A percentile compares a stretch with the other conserved stretches of the same genome.
Conservation (phyloP, 2,888 invertebrate species). For the Halictus quadricinctus region DNA sequence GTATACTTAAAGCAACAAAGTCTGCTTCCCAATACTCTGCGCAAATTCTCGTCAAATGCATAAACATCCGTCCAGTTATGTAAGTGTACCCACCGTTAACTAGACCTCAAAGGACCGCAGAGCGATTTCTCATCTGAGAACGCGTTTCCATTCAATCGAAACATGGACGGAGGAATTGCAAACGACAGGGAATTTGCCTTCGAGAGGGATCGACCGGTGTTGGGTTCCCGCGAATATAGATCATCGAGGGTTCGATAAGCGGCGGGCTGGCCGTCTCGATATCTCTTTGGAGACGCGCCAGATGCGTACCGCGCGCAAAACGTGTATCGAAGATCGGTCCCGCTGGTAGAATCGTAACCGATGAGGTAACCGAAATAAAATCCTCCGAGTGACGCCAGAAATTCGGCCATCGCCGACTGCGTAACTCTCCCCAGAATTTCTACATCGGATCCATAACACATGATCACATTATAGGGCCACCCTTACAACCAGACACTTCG, state of each 20-base stretch:
- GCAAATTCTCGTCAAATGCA: not conserved
- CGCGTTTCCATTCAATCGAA: not conserved
- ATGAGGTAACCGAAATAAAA: slow-evolving; percentile 78
- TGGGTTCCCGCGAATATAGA: slow-evolving; percentile 71
- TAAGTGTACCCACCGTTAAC: not conserved
- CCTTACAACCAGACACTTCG: not conserved
- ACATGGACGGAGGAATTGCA: not conserved
- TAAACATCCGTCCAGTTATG: not conserved
- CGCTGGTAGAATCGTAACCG: slow-evolving; percentile 72
- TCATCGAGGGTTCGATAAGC: slow-evolving; percentile 78
- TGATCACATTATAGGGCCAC: not conserved
- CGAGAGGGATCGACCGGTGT: slow-evolving; percentile 26
- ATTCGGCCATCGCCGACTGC: slow-evolving; percentile 46
- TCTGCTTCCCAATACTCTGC: not conserved
- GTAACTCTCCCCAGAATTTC: slow-evolving; percentile 28
- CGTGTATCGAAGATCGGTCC: slow-evolving; percentile 72
- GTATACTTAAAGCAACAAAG: not conserved
- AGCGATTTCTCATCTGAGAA: not conserved
- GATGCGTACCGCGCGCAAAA: slow-evolving; percentile 75
- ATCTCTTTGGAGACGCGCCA: slow-evolving; percentile 73
- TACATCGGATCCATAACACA: not conserved
- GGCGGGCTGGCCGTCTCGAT: slow-evolving; percentile 58
- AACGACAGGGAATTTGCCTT: not conserved
- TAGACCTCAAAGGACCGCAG: not conserved
- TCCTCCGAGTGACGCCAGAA: slow-evolving; percentile 57